These are phyloP conservation scores for Apodemia duryi DNA, from an alignment of 2,888 invertebrate genomes.

Conservation along the genomic window DNA sequence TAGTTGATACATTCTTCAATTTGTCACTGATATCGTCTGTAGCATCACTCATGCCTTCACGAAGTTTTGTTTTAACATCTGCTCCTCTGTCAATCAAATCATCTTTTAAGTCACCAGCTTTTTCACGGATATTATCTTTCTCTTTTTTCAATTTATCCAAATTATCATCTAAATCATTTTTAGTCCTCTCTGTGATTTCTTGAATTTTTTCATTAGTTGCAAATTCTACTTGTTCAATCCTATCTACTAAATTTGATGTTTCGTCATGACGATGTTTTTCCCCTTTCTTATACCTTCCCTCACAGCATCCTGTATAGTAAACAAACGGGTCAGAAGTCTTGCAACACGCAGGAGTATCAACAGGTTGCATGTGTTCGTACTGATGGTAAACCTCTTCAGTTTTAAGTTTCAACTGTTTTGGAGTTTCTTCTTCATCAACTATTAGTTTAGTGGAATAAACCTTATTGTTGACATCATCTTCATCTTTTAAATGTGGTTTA, in stretches of 20 bases:
- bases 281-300: constrained; percentile 52
- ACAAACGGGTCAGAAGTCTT: constrained; percentile 59
- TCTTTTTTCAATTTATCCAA: constrained; percentile 54
- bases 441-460: constrained; percentile 65
- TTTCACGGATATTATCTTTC: constrained; percentile 53
- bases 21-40: constrained; percentile 43
- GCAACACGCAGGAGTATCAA: constrained; percentile 55
- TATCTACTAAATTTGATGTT: constrained; percentile 62
- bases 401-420: constrained; percentile 39
- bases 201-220: constrained; percentile 58
- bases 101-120: constrained; percentile 43
- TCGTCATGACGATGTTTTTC: constrained; percentile 66
- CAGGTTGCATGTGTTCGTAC: constrained; percentile 69
- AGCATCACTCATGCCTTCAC: constrained; percentile 42
- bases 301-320: constrained; percentile 60
- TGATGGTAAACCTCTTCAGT: constrained; percentile 60
- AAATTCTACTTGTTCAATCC: constrained; percentile 66
- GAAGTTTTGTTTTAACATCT: constrained; percentile 41
- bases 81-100: constrained; percentile 45
- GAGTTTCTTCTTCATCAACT: constrained; percentile 59
- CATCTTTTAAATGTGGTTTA: constrained; percentile 55
- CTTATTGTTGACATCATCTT: constrained; percentile 53
- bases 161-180: constrained; percentile 48
- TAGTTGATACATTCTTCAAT: constrained; percentile 44
- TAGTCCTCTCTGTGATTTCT: constrained; percentile 48